A percentile compares a stretch with the other conserved stretches of the same genome.
Evolutionary conservation across 2,888 invertebrate genomes (phyloP).

Genomic region (Oscheius sp.): DNA sequence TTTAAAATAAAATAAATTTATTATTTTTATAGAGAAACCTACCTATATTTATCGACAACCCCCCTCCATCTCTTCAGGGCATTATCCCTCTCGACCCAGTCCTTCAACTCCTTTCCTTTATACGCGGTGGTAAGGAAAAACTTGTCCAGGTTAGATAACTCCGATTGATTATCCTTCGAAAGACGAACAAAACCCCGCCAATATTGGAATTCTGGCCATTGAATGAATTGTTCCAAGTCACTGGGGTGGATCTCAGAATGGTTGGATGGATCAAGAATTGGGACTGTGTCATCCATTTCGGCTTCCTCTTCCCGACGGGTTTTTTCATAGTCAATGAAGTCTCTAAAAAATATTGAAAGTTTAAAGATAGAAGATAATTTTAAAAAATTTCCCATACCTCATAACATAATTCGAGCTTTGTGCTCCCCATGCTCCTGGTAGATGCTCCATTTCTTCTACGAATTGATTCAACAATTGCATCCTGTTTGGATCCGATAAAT

Average conservation of each 20-base stretch:
- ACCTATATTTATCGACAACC: conserved; percentile 62
- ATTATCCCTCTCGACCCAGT: conserved; percentile 54
- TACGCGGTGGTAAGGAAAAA: conserved; percentile 61
- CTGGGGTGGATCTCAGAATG: not conserved
- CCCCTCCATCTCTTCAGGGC: conserved; percentile 56
- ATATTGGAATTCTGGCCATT: conserved; percentile 61
- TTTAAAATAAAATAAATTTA: no score
- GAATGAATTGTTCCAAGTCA: conserved; percentile 52
- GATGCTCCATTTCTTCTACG: conserved; percentile 57
- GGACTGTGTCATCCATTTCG: conserved; percentile 12
- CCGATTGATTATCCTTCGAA: conserved; percentile 33
- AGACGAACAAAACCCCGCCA: conserved; percentile 60
- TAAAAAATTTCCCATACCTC: not conserved
- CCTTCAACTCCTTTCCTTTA: conserved; percentile 51
- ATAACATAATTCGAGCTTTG: conserved; percentile 55
- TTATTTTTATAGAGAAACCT: no score
- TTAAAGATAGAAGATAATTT: not conserved
- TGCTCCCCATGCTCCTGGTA: conserved; percentile 62
- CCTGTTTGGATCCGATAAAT: conserved; percentile 50
- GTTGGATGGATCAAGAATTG: not conserved
- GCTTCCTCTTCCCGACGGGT: conserved; percentile 39
- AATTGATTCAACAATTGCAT: conserved; percentile 41
- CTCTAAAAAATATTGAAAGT: no score
- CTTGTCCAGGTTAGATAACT: conserved; percentile 35
- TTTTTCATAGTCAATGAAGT: conserved; percentile 41